These are phyloP conservation scores for Siniperca chuatsi DNA, from an alignment of 2,113 vertebrate genomes.

Conservation along the genomic window DNA sequence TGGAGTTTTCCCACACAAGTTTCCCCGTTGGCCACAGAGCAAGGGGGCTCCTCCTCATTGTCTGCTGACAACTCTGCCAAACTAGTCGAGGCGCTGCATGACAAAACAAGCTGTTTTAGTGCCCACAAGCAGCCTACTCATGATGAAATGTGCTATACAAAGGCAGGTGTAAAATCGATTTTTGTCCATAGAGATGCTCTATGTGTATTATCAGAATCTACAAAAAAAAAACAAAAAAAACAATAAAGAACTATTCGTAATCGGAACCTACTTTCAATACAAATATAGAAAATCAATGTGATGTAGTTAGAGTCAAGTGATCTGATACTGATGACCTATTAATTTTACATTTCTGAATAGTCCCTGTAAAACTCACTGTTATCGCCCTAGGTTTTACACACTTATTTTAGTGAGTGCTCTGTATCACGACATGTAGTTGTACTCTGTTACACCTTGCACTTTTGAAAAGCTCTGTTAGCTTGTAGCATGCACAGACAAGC, in stretches of 20 bases:
- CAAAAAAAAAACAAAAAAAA: neutral
- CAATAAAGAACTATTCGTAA: too few species aligned
- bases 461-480: neutral
- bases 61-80: slow-evolving; percentile 10
- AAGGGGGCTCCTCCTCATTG: slow-evolving; percentile 14
- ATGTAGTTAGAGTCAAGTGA: neutral
- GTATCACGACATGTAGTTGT: neutral
- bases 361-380: neutral
- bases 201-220: neutral
- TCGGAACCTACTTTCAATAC: neutral
- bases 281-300: neutral
- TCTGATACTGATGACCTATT: neutral
- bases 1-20: neutral
- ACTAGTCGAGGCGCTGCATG: slow-evolving; percentile 14
- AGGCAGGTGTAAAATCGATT: neutral
- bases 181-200: neutral
- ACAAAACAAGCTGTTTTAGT: slow-evolving; percentile 1
- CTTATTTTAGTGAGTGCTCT: neutral
- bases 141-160: neutral
- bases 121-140: neutral
- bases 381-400: too few species aligned
- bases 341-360: neutral
- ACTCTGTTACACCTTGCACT: neutral
- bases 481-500: neutral
- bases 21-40: neutral